Percentiles rank a stretch among this genome's conserved stretches.
phyloP scores from a whole-genome alignment of 2,113 vertebrate species.

The Colaptes auratus region DNA sequence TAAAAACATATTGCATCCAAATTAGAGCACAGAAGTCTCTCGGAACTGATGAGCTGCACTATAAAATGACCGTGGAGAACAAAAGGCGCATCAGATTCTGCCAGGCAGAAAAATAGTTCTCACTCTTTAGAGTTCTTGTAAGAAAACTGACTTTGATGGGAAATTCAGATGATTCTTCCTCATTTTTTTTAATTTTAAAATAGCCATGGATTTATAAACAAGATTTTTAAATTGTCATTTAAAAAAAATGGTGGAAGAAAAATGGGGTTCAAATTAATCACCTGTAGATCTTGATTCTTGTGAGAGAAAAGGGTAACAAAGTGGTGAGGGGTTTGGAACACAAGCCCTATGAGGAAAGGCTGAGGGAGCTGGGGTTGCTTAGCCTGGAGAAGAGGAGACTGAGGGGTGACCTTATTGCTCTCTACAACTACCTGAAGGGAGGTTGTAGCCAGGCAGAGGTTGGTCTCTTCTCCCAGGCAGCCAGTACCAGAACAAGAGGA shows the following conservation, averaged over 20 bases:
- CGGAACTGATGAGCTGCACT: neutral
- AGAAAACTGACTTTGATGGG: neutral
- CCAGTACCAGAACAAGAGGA: too few species aligned
- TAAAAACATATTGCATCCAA: neutral
- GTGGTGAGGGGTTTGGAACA: too few species aligned
- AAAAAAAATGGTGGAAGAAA: neutral
- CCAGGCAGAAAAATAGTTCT: neutral
- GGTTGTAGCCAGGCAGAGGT: too few species aligned
- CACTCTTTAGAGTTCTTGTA: neutral
- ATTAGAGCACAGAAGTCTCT: neutral
- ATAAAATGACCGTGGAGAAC: neutral
- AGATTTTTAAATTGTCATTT: neutral
- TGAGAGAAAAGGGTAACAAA: constrained; percentile 17
- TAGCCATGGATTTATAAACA: neutral
- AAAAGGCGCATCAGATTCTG: neutral
- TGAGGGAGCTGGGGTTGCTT: too few species aligned
- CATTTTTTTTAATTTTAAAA: neutral
- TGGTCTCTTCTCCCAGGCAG: too few species aligned
- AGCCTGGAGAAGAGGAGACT: too few species aligned
- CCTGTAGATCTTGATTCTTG: neutral
- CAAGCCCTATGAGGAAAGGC: too few species aligned
- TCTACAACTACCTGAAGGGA: too few species aligned
- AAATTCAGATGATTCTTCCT: neutral
- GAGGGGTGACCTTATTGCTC: too few species aligned
- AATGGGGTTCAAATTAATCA: neutral